Base-by-base conservation (phyloP, 2,113 vertebrate genomes). In the Salvator merianae region DNA sequence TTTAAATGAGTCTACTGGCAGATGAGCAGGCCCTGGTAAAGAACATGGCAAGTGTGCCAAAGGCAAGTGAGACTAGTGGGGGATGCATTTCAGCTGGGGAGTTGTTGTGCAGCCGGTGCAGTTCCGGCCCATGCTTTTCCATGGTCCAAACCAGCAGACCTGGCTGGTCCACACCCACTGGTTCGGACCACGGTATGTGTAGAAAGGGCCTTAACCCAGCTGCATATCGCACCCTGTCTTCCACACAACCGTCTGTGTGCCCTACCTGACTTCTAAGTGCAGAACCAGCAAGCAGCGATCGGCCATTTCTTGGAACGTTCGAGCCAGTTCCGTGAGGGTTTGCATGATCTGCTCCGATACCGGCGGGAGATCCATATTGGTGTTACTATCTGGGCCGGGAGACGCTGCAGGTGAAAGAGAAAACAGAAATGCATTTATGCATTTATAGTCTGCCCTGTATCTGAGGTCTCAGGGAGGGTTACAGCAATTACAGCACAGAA, bases 181-280 rank as follows among this genome's bases (percentile, higher is more conserved):
- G n/a, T n/a, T n/a, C n/a, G n/a, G n/a, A n/a, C n/a, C n/a, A n/a
- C n/a, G n/a, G n/a, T n/a, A n/a, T n/a, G n/a, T n/a, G n/a, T n/a
- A n/a, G n/a, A n/a, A n/a, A n/a, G n/a, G n/a, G n/a, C n/a, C n/a
- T n/a, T n/a, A 47, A 47, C 5, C 20, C 55, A 59, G 4, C 18
- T 59, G 5, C 16, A 20, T 59, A 20, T 20, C 7, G 5, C 12
- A 30, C 7, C 13, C 2, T 24, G 9, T 9, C 2, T 71, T 55
- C 1, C 0, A 7, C 38, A 10, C 3, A 1, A 0, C 62, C 62
- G 4, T 1, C 66, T 71, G 69, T 62, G 16, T 10, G 32, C 43
- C 95, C 0, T 96, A 99, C 99, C 99, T 98, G 95, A 99, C 98
- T 95, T 99, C 98, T 95, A 99, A 90, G 91, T 99, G 98, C 28